Evolutionary conservation across 1,140 invertebrate species (phyloP).

Genomic region (Tetramorium parvispinum): DNA sequence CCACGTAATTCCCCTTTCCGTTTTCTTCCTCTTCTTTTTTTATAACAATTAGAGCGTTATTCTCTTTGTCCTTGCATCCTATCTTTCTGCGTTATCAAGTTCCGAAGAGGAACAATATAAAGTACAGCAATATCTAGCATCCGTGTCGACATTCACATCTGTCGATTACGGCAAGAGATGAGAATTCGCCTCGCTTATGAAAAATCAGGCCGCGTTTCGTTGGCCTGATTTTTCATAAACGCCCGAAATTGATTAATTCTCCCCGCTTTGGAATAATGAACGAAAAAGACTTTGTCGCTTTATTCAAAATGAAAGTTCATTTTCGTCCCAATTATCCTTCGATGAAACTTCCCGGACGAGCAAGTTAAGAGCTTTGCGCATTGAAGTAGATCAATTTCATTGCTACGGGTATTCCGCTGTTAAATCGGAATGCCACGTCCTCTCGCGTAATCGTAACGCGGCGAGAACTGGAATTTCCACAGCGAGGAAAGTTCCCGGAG

Average conservation of each 20-base stretch:
- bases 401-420: slow-evolving; percentile 27
- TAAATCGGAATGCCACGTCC: slow-evolving; percentile 26
- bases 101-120: slow-evolving; percentile 23
- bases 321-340: not conserved
- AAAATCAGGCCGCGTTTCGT: not conserved
- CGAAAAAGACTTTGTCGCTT: not conserved
- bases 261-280: not conserved
- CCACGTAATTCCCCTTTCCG: not conserved
- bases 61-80: not conserved
- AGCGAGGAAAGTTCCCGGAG: slow-evolving; percentile 27
- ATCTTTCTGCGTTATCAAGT: slow-evolving; percentile 4
- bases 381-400: slow-evolving; percentile 47
- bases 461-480: not conserved
- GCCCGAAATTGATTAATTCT: not conserved
- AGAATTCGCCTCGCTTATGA: not conserved
- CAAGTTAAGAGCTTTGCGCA: not conserved
- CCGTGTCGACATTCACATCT: not conserved
- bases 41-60: slow-evolving; percentile 15
- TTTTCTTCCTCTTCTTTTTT: not conserved
- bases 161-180: not conserved
- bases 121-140: slow-evolving; percentile 1
- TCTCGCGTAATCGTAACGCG: not conserved
- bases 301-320: not conserved
- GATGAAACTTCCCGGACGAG: not conserved
- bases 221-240: not conserved